Percentiles rank a stretch among this genome's conserved stretches.
phyloP scores from a whole-genome alignment of 2,113 vertebrate genomes.

The Myxocyprinus asiaticus region DNA sequence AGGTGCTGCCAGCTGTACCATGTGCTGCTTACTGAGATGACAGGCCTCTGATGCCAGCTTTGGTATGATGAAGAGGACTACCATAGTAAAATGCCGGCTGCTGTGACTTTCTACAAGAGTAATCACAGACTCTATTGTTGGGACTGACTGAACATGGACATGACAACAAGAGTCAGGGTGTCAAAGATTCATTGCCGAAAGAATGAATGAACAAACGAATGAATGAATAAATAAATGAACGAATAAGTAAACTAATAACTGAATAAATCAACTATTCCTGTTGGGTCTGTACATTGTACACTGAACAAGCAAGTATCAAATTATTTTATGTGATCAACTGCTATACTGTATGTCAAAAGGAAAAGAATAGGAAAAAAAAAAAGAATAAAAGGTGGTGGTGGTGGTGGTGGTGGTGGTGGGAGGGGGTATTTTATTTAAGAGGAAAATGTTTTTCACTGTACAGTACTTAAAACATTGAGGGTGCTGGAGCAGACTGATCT shows the following conservation, averaged over 20 bases:
- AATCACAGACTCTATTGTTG: constrained; percentile 32
- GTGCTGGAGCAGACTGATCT: background rate
- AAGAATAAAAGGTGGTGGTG: background rate
- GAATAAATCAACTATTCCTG: no score
- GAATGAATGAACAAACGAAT: no score
- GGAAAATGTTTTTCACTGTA: constrained; percentile 19
- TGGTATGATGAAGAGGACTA: constrained; percentile 24
- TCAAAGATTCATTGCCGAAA: no score
- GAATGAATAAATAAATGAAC: no score
- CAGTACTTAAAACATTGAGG: background rate
- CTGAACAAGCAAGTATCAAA: no score
- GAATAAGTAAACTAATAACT: no score
- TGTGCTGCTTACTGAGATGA: constrained; percentile 29
- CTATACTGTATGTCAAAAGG: no score
- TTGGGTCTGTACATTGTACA: no score
- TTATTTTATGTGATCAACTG: no score
- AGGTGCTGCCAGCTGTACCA: constrained; percentile 46
- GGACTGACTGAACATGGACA: background rate
- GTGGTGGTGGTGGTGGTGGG: background rate
- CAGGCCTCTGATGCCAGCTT: constrained; percentile 5
- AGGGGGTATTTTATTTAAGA: constrained; percentile 9
- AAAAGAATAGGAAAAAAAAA: background rate
- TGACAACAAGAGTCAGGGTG: constrained; percentile 16
- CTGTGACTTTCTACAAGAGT: constrained; percentile 19
- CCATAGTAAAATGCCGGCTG: constrained; percentile 20